Base-by-base conservation (phyloP, 1,140 invertebrate species). In the Tenebrio molitor region DNA sequence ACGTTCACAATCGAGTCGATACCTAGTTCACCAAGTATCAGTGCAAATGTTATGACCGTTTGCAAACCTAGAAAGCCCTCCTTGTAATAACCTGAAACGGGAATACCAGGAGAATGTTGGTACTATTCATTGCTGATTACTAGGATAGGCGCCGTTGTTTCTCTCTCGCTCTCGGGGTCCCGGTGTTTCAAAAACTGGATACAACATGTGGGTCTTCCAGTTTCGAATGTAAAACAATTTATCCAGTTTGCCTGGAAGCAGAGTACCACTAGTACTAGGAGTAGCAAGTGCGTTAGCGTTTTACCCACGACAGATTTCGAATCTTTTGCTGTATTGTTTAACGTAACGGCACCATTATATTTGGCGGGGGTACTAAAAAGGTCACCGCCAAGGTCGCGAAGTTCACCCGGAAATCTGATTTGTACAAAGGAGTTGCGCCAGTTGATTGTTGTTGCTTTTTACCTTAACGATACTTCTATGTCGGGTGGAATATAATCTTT, bases 41-140 rank as follows among this genome's bases (percentile, higher is more conserved):
- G 10, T 7, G 29, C 2, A 2, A 29, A 12, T 1, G 50, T 58
- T 33, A 93, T 77, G 2, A 87, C 85, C 80, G 90, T 86, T 79
- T 93, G 91, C 1, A 94, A 75, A 2, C 86, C 85, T 14, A 92
- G 79, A 80, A 93, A 94, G 66, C 91, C 89, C 84, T 92, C 90
- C 15, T 82, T 78, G 16, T 84, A 85, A 81, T 93, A 93, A 42
- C 88, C 91, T 92, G 76, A 44, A 83, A 81, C 74, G 77, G 75
- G 74, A 76, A 69, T 72, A 63, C 68, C 23, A 74, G 5, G n/a
- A 17, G n/a, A 19, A 17, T 50, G 17, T 5, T 41, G 17, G 2
- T 12, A 29, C 53, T 1, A 29, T 33, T 58, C 5, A 46, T 39
- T 7, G 64, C 19, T 64, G 73, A 72, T 80, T 83, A 91, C 90